Percentiles rank a stretch among this genome's conserved stretches.
These are phyloP conservation scores for Melanotaenia parkinsoni DNA, from an alignment of 2,797 vertebrate species.

Conservation along the genomic window DNA sequence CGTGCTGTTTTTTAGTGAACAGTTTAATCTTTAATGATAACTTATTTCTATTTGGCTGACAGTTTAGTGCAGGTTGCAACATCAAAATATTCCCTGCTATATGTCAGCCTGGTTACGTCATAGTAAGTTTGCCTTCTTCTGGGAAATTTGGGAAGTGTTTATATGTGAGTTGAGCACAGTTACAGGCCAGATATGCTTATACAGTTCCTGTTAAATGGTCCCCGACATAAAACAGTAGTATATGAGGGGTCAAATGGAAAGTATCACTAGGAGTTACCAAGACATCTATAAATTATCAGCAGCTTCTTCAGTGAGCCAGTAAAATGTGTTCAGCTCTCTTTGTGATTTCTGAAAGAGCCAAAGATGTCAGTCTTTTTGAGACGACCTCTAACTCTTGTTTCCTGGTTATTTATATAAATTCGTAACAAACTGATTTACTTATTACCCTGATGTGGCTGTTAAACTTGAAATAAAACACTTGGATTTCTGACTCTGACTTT, in stretches of 20 bases:
- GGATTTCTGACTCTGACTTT: neutral
- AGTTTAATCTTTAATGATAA: slow-evolving; percentile 12
- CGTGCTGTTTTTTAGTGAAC: slow-evolving; percentile 8
- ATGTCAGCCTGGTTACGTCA: neutral
- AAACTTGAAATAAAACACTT: neutral
- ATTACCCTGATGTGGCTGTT: neutral
- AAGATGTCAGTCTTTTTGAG: slow-evolving; percentile 4
- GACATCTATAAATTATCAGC: slow-evolving; percentile 9
- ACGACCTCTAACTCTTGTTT: neutral
- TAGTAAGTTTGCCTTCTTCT: neutral
- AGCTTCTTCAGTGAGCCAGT: slow-evolving; percentile 1
- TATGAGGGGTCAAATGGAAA: neutral
- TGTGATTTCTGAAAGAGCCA: slow-evolving; percentile 2
- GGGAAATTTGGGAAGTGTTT: neutral
- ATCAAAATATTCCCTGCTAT: neutral
- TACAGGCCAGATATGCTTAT: too few species aligned
- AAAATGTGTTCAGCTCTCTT: slow-evolving; percentile 8
- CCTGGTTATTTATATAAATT: neutral
- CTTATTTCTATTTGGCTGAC: neutral
- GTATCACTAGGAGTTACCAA: slow-evolving; percentile 8
- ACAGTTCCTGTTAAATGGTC: too few species aligned
- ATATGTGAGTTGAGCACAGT: neutral
- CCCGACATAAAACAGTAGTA: neutral
- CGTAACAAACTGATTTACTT: neutral
- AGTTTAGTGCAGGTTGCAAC: neutral